phyloP scores from a whole-genome alignment of 1,140 invertebrate genomes.

The Dysdera silvatica region DNA sequence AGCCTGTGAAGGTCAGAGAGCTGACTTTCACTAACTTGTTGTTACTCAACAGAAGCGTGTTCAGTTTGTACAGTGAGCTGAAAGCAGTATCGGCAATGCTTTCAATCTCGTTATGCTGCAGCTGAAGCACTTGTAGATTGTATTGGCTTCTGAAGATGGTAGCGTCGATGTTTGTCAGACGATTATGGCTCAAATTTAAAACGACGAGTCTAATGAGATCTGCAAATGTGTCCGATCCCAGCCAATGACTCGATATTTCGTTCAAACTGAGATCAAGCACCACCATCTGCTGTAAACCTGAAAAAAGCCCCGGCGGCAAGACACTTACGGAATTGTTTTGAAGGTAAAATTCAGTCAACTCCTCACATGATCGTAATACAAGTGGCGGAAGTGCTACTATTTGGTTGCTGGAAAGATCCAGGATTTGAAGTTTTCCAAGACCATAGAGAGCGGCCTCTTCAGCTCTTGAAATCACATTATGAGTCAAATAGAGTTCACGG shows the following conservation, averaged over 20 bases:
- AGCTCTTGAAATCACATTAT: constrained; percentile 72
- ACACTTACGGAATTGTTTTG: constrained; percentile 75
- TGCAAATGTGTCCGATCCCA: constrained; percentile 72
- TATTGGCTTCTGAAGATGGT: constrained; percentile 50
- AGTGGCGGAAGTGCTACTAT: constrained; percentile 67
- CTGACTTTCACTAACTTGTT: constrained; percentile 68
- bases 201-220: constrained; percentile 76
- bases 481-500: constrained; percentile 60
- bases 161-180: constrained; percentile 70
- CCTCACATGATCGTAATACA: constrained; percentile 63
- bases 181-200: constrained; percentile 75
- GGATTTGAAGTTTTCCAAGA: constrained; percentile 60
- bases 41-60: constrained; percentile 67
- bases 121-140: constrained; percentile 31
- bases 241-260: constrained; percentile 68
- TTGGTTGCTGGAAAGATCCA: constrained; percentile 76
- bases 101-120: constrained; percentile 37
- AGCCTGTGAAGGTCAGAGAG: constrained; percentile 69
- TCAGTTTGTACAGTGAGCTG: constrained; percentile 71
- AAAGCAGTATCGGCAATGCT: constrained; percentile 46
- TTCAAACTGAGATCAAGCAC: constrained; percentile 80
- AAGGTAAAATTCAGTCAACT: constrained; percentile 74
- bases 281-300: constrained; percentile 65
- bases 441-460: constrained; percentile 67
- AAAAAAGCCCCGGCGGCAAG: constrained; percentile 66